These are phyloP conservation scores for Glaucidium brasilianum DNA, from an alignment of 2,113 vertebrate genomes.

Conservation along the genomic window DNA sequence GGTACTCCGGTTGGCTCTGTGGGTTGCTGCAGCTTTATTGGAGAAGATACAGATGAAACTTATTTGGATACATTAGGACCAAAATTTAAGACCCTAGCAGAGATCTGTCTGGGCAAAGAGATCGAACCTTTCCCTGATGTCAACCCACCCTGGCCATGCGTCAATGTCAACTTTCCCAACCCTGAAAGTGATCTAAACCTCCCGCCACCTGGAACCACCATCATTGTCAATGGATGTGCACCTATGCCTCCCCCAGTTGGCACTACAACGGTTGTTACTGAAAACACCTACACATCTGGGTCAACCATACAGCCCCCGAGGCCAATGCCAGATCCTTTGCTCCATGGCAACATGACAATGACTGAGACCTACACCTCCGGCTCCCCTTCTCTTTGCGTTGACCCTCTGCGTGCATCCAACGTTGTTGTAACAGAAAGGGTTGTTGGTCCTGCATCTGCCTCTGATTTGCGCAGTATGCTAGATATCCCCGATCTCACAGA, in stretches of 20 bases:
- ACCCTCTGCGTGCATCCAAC: constrained; percentile 69
- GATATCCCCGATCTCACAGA: constrained; percentile 74
- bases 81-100: constrained; percentile 91
- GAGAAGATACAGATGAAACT: constrained; percentile 82
- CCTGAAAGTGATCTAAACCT: constrained; percentile 68
- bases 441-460: constrained; percentile 65
- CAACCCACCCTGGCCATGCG: constrained; percentile 52
- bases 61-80: constrained; percentile 88
- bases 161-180: constrained; percentile 55
- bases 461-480: constrained; percentile 71
- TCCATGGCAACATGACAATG: constrained; percentile 73
- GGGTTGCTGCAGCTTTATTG: constrained; percentile 88
- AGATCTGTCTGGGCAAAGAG: constrained; percentile 83
- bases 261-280: constrained; percentile 52
- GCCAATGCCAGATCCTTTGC: constrained; percentile 55
- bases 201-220: constrained; percentile 71
- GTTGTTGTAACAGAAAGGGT: constrained; percentile 77
- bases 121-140: constrained; percentile 75
- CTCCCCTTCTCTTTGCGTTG: constrained; percentile 62
- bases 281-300: constrained; percentile 63
- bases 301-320: constrained; percentile 69
- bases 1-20: constrained; percentile 84
- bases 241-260: constrained; percentile 48
- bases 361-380: constrained; percentile 75
- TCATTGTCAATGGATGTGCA: constrained; percentile 67